phyloP scores from a whole-genome alignment of 2,888 invertebrate species.

The Nymphalis c-album region DNA sequence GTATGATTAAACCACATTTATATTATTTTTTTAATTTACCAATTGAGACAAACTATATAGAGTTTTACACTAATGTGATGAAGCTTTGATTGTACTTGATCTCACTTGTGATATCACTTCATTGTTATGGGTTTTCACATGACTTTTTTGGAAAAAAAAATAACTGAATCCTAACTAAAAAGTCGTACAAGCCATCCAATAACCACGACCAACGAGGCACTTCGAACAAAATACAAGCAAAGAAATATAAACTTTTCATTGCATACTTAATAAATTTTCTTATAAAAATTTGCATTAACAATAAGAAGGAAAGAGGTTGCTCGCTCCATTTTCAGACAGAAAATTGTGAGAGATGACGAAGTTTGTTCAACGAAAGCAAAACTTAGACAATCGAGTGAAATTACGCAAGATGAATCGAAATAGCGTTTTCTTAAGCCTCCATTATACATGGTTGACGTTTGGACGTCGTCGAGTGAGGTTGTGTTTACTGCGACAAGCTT shows the following conservation, averaged over 20 bases:
- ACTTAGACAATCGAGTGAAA: conserved; percentile 33
- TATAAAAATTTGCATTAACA: conserved; percentile 4
- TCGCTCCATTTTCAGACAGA: conserved; percentile 19
- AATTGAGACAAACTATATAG: too few relatives aligned
- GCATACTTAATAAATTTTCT: conserved; percentile 8
- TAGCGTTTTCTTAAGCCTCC: neutral
- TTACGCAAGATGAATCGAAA: conserved; percentile 22
- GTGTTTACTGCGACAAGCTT: too few relatives aligned
- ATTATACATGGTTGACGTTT: too few relatives aligned
- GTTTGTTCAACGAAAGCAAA: conserved; percentile 26
- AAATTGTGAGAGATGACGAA: conserved; percentile 21
- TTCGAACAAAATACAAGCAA: neutral
- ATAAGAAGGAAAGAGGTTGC: conserved; percentile 9
- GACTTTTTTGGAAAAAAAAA: too few relatives aligned
- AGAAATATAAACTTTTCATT: neutral
- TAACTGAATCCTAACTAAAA: neutral
- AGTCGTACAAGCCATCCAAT: neutral
- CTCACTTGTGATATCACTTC: too few relatives aligned
- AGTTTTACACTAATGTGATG: too few relatives aligned
- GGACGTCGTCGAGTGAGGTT: too few relatives aligned
- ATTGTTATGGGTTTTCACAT: too few relatives aligned
- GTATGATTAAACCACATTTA: too few relatives aligned
- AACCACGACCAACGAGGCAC: neutral
- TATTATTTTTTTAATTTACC: too few relatives aligned
- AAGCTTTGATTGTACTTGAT: too few relatives aligned